Evolutionary conservation across 1,140 invertebrate genomes (phyloP).

Genomic region (Eumaeus atala): DNA sequence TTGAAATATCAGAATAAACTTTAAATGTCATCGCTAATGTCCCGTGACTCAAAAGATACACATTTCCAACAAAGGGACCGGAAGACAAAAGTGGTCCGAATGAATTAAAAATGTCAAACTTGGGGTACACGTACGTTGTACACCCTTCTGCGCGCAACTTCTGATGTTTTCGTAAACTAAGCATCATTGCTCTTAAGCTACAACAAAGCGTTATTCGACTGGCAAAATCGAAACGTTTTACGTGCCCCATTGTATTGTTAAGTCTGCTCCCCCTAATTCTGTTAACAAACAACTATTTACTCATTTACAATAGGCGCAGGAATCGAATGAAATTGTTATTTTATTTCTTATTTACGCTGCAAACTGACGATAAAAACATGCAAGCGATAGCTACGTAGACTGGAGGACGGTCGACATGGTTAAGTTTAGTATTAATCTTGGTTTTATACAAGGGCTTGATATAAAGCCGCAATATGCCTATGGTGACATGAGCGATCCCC

Average conservation of each 20-base stretch:
- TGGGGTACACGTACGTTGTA: slow-evolving; percentile 19
- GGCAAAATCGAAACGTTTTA: slow-evolving; percentile 56
- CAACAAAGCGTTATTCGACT: slow-evolving; percentile 33
- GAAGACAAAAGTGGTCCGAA: slow-evolving; percentile 15
- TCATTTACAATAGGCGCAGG: slow-evolving; percentile 9
- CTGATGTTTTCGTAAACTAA: slow-evolving; percentile 15
- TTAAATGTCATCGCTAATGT: slow-evolving; percentile 59
- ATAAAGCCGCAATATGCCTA: slow-evolving; percentile 57
- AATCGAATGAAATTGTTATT: slow-evolving; percentile 12
- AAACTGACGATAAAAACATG: slow-evolving; percentile 23
- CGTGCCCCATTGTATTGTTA: slow-evolving; percentile 60
- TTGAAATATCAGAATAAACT: slow-evolving; percentile 58
- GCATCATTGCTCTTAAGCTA: slow-evolving; percentile 22
- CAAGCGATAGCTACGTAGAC: too few relatives aligned
- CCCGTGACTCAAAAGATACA: slow-evolving; percentile 26
- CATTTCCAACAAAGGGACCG: slow-evolving; percentile 12
- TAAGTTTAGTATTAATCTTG: too few relatives aligned
- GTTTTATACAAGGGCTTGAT: too few relatives aligned
- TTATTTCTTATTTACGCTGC: slow-evolving; percentile 16
- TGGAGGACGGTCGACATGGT: too few relatives aligned
- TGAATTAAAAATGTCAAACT: slow-evolving; percentile 30
- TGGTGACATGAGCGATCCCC: slow-evolving; percentile 61
- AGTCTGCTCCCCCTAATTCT: slow-evolving; percentile 47
- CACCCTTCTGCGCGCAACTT: slow-evolving; percentile 15
- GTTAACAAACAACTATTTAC: slow-evolving; percentile 38